Percentiles rank a stretch among this genome's conserved stretches.
phyloP scores from a whole-genome alignment of 2,113 vertebrate genomes.

The Elephantulus edwardii region DNA sequence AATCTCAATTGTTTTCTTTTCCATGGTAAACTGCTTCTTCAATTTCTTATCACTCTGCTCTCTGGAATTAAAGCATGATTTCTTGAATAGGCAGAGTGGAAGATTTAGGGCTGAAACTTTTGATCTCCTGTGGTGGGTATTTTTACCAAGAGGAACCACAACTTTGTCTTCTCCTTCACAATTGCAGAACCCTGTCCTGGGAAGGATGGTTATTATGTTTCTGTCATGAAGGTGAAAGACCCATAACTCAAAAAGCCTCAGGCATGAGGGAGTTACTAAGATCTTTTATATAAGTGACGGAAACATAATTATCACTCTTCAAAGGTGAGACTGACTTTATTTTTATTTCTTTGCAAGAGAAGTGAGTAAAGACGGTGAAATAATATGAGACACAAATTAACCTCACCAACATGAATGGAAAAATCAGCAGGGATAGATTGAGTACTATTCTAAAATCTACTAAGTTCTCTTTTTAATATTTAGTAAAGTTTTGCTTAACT shows the following conservation, averaged over 20 bases:
- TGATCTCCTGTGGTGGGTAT: neutral
- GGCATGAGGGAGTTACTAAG: conserved; percentile 74
- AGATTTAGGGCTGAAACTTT: neutral
- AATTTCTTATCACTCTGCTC: conserved; percentile 35
- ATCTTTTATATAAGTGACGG: conserved; percentile 73
- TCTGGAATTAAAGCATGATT: neutral
- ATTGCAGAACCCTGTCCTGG: conserved; percentile 44
- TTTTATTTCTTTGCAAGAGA: conserved; percentile 71
- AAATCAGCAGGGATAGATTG: conserved; percentile 63
- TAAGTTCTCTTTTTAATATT: conserved; percentile 45
- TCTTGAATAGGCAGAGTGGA: conserved; percentile 27
- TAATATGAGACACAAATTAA: conserved; percentile 65
- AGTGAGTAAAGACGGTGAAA: conserved; percentile 58
- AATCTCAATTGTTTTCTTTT: neutral
- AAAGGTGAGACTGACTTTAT: conserved; percentile 72
- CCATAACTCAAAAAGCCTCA: conserved; percentile 72
- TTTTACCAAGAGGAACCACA: conserved; percentile 49
- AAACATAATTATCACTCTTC: conserved; percentile 81
- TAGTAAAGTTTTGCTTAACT: conserved; percentile 58
- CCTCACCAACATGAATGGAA: conserved; percentile 54
- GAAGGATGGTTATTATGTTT: conserved; percentile 76
- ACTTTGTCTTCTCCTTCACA: neutral
- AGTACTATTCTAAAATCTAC: conserved; percentile 47
- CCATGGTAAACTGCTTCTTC: neutral
- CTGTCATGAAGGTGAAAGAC: conserved; percentile 76